Percentiles rank a stretch among this genome's conserved stretches.
phyloP scores from a whole-genome alignment of 2,888 invertebrate genomes.

The Cheilosia vulpina region DNA sequence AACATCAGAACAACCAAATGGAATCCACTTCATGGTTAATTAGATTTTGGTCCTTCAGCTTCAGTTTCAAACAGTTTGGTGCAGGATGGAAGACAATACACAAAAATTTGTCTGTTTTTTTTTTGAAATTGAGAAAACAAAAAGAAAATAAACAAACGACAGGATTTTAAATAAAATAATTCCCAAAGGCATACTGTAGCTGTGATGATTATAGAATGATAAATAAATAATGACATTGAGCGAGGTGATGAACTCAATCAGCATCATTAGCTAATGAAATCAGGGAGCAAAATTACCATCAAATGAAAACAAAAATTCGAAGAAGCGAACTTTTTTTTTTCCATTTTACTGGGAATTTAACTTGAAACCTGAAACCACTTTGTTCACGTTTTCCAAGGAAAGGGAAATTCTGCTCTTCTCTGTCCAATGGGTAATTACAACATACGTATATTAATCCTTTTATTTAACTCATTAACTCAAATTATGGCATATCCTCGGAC shows the following conservation, averaged over 20 bases:
- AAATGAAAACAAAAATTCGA: neutral
- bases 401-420: neutral
- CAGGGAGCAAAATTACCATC: conserved; percentile 38
- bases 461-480: neutral
- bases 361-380: conserved; percentile 2
- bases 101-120: neutral
- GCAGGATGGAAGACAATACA: neutral
- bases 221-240: conserved; percentile 33
- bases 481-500: conserved; percentile 28
- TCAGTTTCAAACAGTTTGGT: conserved; percentile 22
- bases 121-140: too few relatives aligned
- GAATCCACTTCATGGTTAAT: conserved; percentile 35
- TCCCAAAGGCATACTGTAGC: conserved; percentile 25
- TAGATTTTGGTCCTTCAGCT: conserved; percentile 12
- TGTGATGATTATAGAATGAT: conserved; percentile 28
- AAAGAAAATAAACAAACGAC: too few relatives aligned
- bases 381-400: conserved; percentile 9
- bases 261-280: conserved; percentile 66
- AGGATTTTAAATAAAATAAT: neutral
- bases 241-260: conserved; percentile 39
- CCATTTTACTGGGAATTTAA: too few relatives aligned
- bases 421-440: neutral
- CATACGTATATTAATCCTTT: conserved; percentile 27
- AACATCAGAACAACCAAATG: conserved; percentile 2
- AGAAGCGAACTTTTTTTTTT: too few relatives aligned